Evolutionary conservation across 2,888 invertebrate genomes (phyloP), one percentile per base, ranked within the genome.

Genomic region (Disparrhopalites patrizii): DNA sequence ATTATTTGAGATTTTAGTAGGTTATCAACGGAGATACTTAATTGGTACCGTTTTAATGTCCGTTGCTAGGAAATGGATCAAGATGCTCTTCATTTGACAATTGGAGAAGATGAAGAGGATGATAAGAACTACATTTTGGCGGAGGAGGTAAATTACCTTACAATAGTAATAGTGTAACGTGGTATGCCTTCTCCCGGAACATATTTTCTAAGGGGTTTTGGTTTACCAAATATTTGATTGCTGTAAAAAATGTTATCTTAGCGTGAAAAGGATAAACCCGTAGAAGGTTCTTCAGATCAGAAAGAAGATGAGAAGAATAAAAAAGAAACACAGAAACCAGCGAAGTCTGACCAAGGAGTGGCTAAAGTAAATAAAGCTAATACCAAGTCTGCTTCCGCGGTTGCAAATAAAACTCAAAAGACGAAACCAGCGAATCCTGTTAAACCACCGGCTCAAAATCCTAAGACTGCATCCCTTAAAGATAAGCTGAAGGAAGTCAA

Each of bases 181-280:
- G n/a, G n/a, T n/a, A n/a, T n/a, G n/a, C n/a, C n/a, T n/a, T n/a
- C n/a, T n/a, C n/a, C n/a, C n/a, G n/a, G n/a, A n/a, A n/a, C n/a
- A n/a, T n/a, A n/a, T n/a, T n/a, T n/a, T n/a, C n/a, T n/a, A n/a
- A n/a, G n/a, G n/a, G n/a, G n/a, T n/a, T n/a, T n/a, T n/a, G n/a
- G n/a, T n/a, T n/a, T n/a, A n/a, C n/a, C n/a, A n/a, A n/a, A n/a
- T n/a, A n/a, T n/a, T n/a, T n/a, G n/a, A n/a, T n/a, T n/a, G n/a
- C n/a, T n/a, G n/a, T n/a, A n/a, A n/a, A 50, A 31, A 61, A 30
- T 61, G 51, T 50, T 50, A 28, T 33, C 28, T 1, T 64, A 91
- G 93, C 78, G 85, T 91, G 3, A 89, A 89, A 77, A 93, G 95
- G 81, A 90, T 92, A 38, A 85, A 87, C 51, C 86, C 91, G 60